These are phyloP conservation scores for Brotula barbata DNA, from an alignment of 2,797 vertebrate genomes.

Conservation along the genomic window DNA sequence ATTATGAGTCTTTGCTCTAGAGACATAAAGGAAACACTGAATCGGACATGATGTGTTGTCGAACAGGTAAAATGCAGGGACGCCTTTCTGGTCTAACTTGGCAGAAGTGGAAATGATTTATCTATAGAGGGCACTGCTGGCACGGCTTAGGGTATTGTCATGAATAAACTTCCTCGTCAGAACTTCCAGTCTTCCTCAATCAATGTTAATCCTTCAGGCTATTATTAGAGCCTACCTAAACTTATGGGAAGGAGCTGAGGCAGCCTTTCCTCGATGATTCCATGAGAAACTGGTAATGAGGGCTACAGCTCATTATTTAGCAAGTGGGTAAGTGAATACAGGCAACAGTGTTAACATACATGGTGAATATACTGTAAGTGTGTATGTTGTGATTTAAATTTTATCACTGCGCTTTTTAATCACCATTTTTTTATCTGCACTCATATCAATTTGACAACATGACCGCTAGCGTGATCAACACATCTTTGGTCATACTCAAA, in stretches of 20 bases:
- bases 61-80: slow-evolving; percentile 4
- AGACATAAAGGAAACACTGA: not conserved
- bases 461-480: too few relatives aligned
- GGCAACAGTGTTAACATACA: too few relatives aligned
- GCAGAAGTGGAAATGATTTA: slow-evolving; percentile 14
- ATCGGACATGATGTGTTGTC: not conserved
- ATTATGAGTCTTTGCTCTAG: not conserved
- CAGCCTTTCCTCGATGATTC: slow-evolving; percentile 21
- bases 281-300: slow-evolving; percentile 36
- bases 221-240: slow-evolving; percentile 24
- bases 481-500: too few relatives aligned
- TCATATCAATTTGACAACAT: too few relatives aligned
- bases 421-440: too few relatives aligned
- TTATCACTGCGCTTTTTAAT: too few relatives aligned
- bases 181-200: slow-evolving; percentile 31
- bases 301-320: not conserved
- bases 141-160: slow-evolving; percentile 1
- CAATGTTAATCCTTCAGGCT: slow-evolving; percentile 29
- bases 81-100: not conserved
- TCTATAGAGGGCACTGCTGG: not conserved
- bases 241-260: slow-evolving; percentile 35
- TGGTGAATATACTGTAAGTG: too few relatives aligned
- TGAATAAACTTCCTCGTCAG: slow-evolving; percentile 52
- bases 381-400: too few relatives aligned
- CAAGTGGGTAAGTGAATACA: too few relatives aligned